These are phyloP conservation scores for Anthophora plumipes DNA, from an alignment of 2,888 invertebrate species.

Conservation along the genomic window DNA sequence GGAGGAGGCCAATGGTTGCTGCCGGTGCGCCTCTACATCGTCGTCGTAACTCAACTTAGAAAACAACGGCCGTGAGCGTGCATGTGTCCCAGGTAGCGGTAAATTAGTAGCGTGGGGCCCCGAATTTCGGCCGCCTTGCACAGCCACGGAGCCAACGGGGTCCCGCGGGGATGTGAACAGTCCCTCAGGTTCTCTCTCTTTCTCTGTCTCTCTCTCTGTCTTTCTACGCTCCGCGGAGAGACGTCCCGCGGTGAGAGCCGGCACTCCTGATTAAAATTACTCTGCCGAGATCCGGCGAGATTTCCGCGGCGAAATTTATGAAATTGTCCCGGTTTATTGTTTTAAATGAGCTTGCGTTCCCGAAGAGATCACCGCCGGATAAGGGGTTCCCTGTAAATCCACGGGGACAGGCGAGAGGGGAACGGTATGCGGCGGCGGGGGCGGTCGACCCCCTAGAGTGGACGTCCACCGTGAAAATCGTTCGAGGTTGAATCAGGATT, in stretches of 20 bases:
- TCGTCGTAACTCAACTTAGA: slow-evolving; percentile 81
- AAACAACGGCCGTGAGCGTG: slow-evolving; percentile 69
- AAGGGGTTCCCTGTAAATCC: slow-evolving; percentile 77
- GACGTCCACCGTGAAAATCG: slow-evolving; percentile 68
- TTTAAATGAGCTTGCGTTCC: slow-evolving; percentile 79
- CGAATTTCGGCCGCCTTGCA: slow-evolving; percentile 73
- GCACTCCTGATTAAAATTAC: slow-evolving; percentile 84
- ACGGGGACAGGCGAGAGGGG: slow-evolving; percentile 31
- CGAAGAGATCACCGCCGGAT: slow-evolving; percentile 79
- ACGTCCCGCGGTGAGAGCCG: slow-evolving; percentile 79
- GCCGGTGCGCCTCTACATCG: slow-evolving; percentile 69
- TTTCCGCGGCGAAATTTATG: slow-evolving; percentile 81
- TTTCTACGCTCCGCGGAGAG: slow-evolving; percentile 59
- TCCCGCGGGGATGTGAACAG: slow-evolving; percentile 41
- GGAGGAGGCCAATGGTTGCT: slow-evolving; percentile 56
- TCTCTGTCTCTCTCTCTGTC: not conserved
- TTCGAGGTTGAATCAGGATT: slow-evolving; percentile 57
- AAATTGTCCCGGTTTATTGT: slow-evolving; percentile 83
- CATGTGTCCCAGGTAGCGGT: slow-evolving; percentile 81
- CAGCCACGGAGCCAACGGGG: slow-evolving; percentile 36
- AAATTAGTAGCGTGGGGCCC: slow-evolving; percentile 80
- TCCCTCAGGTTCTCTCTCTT: slow-evolving; percentile 2
- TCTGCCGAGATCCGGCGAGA: slow-evolving; percentile 76
- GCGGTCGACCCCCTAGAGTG: slow-evolving; percentile 74
- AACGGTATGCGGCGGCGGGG: slow-evolving; percentile 55